phyloP scores from a whole-genome alignment of 2,797 vertebrate species.

The Rachycentron canadum region DNA sequence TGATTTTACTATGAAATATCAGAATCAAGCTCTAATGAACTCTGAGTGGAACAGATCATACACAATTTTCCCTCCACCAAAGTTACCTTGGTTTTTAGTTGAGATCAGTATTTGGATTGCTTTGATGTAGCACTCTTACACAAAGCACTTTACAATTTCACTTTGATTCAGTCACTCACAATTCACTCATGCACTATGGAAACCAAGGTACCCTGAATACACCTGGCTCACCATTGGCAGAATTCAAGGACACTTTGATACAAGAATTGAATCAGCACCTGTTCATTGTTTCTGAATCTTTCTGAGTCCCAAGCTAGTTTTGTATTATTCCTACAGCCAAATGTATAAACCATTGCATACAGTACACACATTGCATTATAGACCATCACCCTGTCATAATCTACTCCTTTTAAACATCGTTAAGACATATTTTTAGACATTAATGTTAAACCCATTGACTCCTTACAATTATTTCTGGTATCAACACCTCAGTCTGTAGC shows the following conservation, averaged over 20 bases:
- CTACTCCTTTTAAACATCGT: not conserved
- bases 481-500: not conserved
- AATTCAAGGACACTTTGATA: not conserved
- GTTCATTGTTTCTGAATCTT: not conserved
- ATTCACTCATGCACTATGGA: not conserved
- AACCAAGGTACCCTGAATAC: not conserved
- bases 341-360: not conserved
- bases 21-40: constrained; percentile 16
- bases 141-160: constrained; percentile 5
- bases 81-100: not conserved
- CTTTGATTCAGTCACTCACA: not conserved
- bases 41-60: constrained; percentile 6
- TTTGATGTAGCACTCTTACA: constrained; percentile 20
- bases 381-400: not conserved
- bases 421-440: not conserved
- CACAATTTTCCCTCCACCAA: constrained; percentile 12
- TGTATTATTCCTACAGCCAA: not conserved
- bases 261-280: not conserved
- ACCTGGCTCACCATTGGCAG: not conserved
- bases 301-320: not conserved
- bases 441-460: constrained; percentile 5
- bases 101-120: constrained; percentile 1
- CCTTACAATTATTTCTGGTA: not conserved
- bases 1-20: constrained; percentile 22
- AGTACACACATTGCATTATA: not conserved